Evolutionary conservation across 2,888 invertebrate genomes (phyloP).

Genomic region (Ophioninae sp.): DNA sequence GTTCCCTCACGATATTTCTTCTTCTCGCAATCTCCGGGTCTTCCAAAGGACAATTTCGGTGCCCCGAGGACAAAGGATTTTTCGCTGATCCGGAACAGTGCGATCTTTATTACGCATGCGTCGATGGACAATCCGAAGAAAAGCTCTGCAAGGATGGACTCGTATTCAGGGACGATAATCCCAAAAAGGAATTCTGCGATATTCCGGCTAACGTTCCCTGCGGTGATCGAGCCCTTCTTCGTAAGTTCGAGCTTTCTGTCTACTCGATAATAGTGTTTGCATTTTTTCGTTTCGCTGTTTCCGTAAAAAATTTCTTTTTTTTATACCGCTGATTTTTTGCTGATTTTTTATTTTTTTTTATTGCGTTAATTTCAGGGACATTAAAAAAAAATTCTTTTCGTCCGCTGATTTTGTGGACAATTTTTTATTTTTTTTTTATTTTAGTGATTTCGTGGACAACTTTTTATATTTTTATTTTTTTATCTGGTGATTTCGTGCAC

Average conservation of each 20-base stretch:
- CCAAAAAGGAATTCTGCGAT: conserved; percentile 89
- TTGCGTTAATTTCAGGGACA: no score
- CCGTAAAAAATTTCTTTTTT: background rate
- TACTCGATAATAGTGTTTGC: background rate
- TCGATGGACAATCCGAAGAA: conserved; percentile 85
- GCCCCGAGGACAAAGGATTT: conserved; percentile 88
- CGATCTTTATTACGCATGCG: conserved; percentile 90
- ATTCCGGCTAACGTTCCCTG: conserved; percentile 90
- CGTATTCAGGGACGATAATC: conserved; percentile 88
- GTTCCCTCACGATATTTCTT: conserved; percentile 31
- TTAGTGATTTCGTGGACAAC: no score
- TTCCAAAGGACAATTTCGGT: conserved; percentile 82
- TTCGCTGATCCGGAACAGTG: conserved; percentile 89
- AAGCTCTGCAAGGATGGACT: conserved; percentile 90
- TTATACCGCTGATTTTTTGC: background rate
- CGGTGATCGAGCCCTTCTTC: conserved; percentile 87
- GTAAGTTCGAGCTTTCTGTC: conserved; percentile 83
- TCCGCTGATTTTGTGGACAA: no score
- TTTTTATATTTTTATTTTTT: no score
- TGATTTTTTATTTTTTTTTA: no score
- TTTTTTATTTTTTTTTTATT: no score
- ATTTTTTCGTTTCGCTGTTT: background rate
- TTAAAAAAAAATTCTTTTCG: no score
- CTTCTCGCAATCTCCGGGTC: conserved; percentile 51
- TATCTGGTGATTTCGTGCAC: no score